phyloP scores from a whole-genome alignment of 2,113 vertebrate genomes.

The Scortum barcoo region DNA sequence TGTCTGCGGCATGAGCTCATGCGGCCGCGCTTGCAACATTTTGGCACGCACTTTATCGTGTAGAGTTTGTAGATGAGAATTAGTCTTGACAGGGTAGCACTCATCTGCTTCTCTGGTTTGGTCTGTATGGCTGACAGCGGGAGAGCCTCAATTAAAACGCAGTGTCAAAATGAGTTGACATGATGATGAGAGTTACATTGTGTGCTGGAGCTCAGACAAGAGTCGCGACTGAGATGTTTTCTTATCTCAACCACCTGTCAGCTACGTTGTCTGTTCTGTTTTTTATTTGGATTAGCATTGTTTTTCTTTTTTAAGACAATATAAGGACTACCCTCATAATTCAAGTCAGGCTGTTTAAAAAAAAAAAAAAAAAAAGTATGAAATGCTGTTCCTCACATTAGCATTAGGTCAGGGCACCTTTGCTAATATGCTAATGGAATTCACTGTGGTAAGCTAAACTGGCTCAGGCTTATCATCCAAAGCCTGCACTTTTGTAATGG shows the following conservation, averaged over 20 bases:
- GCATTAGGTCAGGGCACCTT: conserved; percentile 72
- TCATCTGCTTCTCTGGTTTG: conserved; percentile 24
- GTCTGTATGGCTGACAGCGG: conserved; percentile 18
- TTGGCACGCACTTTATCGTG: conserved; percentile 31
- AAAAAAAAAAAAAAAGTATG: conserved; percentile 19
- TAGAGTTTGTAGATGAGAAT: conserved; percentile 45
- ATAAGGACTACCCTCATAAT: conserved; percentile 23
- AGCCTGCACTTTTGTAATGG: conserved; percentile 65
- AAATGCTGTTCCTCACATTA: conserved; percentile 61
- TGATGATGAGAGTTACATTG: conserved; percentile 4
- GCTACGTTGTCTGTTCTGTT: background rate
- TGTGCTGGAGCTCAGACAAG: conserved; percentile 11
- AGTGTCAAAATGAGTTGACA: background rate
- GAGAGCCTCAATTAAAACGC: conserved; percentile 35
- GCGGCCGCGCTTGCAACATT: background rate
- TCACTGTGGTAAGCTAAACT: conserved; percentile 67
- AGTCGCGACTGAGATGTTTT: background rate
- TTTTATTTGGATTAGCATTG: background rate
- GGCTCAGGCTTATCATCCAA: conserved; percentile 58
- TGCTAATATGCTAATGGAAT: conserved; percentile 75
- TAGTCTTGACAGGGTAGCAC: conserved; percentile 29
- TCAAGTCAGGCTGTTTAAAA: conserved; percentile 38
- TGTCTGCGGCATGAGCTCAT: background rate
- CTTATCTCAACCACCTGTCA: conserved; percentile 1
- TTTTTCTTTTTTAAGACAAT: conserved; percentile 25